A percentile compares a stretch with the other conserved stretches of the same genome.
phyloP scores from a whole-genome alignment of 2,888 invertebrate species.

The Dicyrtoma fusca region DNA sequence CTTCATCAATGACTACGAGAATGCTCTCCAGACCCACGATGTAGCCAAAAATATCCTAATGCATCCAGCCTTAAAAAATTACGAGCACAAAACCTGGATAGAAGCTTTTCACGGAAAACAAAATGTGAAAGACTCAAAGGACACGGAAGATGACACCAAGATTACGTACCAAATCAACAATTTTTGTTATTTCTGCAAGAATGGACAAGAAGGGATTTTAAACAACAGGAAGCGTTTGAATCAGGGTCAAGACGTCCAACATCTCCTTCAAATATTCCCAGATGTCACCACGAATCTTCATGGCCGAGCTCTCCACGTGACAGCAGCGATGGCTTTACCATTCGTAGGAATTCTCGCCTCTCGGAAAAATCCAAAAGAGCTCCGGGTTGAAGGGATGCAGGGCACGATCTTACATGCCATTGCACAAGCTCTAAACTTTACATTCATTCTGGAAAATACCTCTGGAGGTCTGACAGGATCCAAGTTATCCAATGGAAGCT shows the following conservation, averaged over 20 bases:
- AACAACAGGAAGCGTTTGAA: not conserved
- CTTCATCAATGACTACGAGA: constrained; percentile 12
- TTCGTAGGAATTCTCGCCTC: constrained; percentile 45
- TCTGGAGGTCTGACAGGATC: constrained; percentile 50
- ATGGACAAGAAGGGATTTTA: constrained; percentile 39
- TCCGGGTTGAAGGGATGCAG: constrained; percentile 52
- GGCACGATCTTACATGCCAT: constrained; percentile 43
- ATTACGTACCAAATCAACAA: constrained; percentile 12
- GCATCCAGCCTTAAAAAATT: constrained; percentile 42
- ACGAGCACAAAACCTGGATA: constrained; percentile 43
- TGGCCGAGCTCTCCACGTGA: constrained; percentile 43
- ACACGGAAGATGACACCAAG: not conserved
- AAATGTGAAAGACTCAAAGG: not conserved
- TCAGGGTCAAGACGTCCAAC: not conserved
- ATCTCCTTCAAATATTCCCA: constrained; percentile 43
- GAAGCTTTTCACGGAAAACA: not conserved
- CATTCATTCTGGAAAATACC: constrained; percentile 40
- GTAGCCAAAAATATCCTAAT: not conserved
- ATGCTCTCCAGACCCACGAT: not conserved
- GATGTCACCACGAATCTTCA: constrained; percentile 45
- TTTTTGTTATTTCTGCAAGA: constrained; percentile 49
- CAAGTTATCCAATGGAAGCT: constrained; percentile 45
- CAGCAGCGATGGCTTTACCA: constrained; percentile 51
- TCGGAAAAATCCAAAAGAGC: constrained; percentile 32
- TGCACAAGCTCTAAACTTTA: constrained; percentile 47